Evolutionary conservation across 2,113 vertebrate species (phyloP).

Genomic region (Cairina moschata): DNA sequence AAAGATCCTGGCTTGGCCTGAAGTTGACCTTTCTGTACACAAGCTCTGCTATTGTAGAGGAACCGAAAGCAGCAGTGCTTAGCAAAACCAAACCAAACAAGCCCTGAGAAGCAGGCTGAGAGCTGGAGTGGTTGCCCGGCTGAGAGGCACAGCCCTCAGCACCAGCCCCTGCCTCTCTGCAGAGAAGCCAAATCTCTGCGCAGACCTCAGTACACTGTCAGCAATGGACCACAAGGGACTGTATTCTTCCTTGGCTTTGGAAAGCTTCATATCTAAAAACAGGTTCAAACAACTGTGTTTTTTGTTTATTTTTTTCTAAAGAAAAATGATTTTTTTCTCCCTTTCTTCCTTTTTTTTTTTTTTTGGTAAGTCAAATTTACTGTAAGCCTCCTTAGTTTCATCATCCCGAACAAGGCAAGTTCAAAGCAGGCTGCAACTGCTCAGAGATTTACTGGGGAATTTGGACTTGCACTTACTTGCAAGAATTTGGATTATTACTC

Average conservation of each 20-base stretch:
- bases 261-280: not conserved
- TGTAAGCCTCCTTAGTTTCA: conserved; percentile 26
- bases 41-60: conserved; percentile 58
- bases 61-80: conserved; percentile 68
- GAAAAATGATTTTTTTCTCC: not conserved
- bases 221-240: accelerated
- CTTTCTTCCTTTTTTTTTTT: not conserved
- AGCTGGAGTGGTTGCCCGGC: accelerated
- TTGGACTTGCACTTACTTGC: conserved; percentile 54
- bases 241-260: accelerated
- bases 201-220: not conserved
- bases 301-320: not conserved
- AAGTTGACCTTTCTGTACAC: conserved; percentile 57
- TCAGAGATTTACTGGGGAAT: conserved; percentile 34
- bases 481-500: conserved; percentile 20
- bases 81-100: conserved; percentile 67
- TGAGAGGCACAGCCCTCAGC: not conserved
- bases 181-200: not conserved
- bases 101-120: not conserved
- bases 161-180: not conserved
- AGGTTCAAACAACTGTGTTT: not conserved
- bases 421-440: conserved; percentile 46
- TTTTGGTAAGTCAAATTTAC: not conserved
- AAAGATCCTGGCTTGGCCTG: conserved; percentile 63
- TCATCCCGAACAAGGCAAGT: conserved; percentile 8